A percentile compares a stretch with the other conserved stretches of the same genome.
Evolutionary conservation across 2,113 vertebrate species (phyloP).

Genomic region (Chlorodrepanis virens): DNA sequence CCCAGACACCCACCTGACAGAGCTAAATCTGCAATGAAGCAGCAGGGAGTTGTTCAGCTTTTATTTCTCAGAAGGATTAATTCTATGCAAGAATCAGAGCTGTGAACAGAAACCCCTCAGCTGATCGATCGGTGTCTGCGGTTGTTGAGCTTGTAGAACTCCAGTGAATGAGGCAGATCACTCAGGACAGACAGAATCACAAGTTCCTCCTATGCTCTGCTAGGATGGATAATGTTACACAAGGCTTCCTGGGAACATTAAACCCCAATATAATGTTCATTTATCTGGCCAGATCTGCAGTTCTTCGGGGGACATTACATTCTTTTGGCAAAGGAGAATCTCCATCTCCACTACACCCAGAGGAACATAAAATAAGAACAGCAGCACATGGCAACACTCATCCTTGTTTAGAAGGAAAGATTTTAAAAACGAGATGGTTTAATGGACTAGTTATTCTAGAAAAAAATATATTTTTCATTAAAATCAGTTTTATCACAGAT

Average conservation of each 20-base stretch:
- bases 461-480: neutral
- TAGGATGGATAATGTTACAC: neutral
- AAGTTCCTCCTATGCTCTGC: neutral
- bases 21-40: neutral
- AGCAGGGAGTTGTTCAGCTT: neutral
- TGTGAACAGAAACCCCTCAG: neutral
- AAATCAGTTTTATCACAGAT: neutral
- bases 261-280: neutral
- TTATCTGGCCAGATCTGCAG: neutral
- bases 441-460: neutral
- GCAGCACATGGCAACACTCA: neutral
- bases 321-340: neutral
- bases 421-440: neutral
- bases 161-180: neutral
- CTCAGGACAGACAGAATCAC: neutral
- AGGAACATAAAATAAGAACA: neutral
- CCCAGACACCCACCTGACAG: rapidly evolving
- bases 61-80: neutral
- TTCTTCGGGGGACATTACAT: neutral
- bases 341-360: neutral
- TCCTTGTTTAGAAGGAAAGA: neutral
- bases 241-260: neutral
- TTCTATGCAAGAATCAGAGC: neutral
- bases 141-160: neutral
- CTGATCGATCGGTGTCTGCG: rapidly evolving